Evolutionary conservation across 2,797 vertebrate species (phyloP), one percentile per base, ranked within the genome.

Genomic region (Gallinago stenura): DNA sequence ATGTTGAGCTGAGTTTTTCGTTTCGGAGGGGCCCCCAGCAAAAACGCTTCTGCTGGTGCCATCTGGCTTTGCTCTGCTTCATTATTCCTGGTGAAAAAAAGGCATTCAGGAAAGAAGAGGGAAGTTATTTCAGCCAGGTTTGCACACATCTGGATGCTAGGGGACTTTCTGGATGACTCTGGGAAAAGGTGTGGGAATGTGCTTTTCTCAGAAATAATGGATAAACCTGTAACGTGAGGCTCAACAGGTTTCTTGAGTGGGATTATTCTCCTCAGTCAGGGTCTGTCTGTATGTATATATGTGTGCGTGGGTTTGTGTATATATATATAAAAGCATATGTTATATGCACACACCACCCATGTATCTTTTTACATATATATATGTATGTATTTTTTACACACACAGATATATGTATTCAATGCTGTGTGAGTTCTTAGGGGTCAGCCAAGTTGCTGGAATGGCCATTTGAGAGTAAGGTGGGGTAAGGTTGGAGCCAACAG

Each of bases 381-480:
- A 48, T 48, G 43, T 20, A 3, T 37, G 1, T 30, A 16, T 24
- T 61, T 60, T 35, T 58, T 35, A 10, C 18, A 20, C 12, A 13
- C 13, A 5, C 17, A 5, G 18, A 1, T 11, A 12, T 26, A 0
- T 10, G 1, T n/a, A 7, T 53, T 69, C 62, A 48, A 41, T 62
- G 54, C 60, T 31, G 4, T 37, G 41, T 31, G 46, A 61, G 35
- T 53, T 43, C 2, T 1, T 58, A 48, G 56, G 50, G 33, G 7
- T 46, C 21, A 72, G 39, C 35, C 62, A 80, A 28, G 62, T 35
- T 39, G 66, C 20, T 48, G 1, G 2, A 84, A 48, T 20, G 62
- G 25, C n/a, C 30, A 10, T n/a, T 45, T 87, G 41, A 61, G 64
- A 77, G 64, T 31, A 24, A 68, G 7, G 17, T 77, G 77, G 58